Conservation (phyloP, 1,140 invertebrate species). For the Glossosoma conforme region DNA sequence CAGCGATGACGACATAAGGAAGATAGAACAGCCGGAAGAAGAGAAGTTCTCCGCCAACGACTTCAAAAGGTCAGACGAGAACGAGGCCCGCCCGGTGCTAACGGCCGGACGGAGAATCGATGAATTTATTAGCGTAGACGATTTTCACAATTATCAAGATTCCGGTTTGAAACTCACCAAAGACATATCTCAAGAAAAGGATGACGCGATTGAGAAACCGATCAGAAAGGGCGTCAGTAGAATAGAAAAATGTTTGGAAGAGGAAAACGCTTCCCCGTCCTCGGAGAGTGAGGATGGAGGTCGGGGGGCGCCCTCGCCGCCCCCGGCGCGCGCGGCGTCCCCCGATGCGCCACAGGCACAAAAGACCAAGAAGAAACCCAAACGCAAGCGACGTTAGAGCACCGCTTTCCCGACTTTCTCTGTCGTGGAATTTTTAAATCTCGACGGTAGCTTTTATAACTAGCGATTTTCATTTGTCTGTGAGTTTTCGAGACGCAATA, state of each 20-base stretch:
- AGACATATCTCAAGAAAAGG: slow-evolving; percentile 2
- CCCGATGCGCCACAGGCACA: slow-evolving; percentile 25
- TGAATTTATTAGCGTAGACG: slow-evolving; percentile 6
- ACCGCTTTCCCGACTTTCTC: not conserved
- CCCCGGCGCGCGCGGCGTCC: slow-evolving; percentile 32
- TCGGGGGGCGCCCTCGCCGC: slow-evolving; percentile 33
- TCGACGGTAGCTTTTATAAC: not conserved
- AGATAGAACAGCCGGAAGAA: not conserved
- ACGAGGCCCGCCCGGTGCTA: not conserved
- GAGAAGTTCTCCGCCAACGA: not conserved
- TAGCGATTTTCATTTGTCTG: not conserved
- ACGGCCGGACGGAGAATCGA: slow-evolving; percentile 1
- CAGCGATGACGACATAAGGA: not conserved
- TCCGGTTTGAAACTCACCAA: slow-evolving; percentile 1
- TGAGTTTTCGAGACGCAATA: too few relatives aligned
- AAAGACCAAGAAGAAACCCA: slow-evolving; percentile 27
- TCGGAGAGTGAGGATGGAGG: slow-evolving; percentile 39
- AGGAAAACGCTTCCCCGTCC: slow-evolving; percentile 41
- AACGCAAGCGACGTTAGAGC: slow-evolving; percentile 29
- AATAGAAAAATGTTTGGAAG: slow-evolving; percentile 48
- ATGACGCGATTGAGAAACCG: not conserved
- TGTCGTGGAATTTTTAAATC: not conserved
- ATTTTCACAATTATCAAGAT: slow-evolving; percentile 3
- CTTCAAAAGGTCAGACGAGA: not conserved
- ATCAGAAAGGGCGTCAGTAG: not conserved